phyloP scores from a whole-genome alignment of 2,797 vertebrate species.

The Oreonectes daqikongensis region DNA sequence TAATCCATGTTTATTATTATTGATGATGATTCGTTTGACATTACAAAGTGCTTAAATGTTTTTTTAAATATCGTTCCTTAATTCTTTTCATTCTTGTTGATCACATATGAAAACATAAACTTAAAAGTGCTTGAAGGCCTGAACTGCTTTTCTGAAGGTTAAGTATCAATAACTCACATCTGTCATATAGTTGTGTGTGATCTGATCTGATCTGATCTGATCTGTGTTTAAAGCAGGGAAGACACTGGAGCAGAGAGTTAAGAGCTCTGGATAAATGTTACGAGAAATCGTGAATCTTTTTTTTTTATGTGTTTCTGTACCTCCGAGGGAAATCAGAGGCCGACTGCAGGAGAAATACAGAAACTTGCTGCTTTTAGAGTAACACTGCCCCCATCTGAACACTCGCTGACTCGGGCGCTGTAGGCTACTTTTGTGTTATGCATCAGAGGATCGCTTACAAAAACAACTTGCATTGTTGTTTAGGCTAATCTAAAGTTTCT shows the following conservation, averaged over 20 bases:
- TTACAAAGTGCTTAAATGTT: neutral
- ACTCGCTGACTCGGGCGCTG: too few relatives aligned
- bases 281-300: constrained; percentile 18
- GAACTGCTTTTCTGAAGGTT: neutral
- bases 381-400: constrained; percentile 23
- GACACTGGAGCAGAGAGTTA: neutral
- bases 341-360: neutral
- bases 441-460: too few relatives aligned
- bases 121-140: too few relatives aligned
- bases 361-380: neutral
- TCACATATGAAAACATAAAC: neutral
- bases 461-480: too few relatives aligned
- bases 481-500: too few relatives aligned
- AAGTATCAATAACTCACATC: constrained; percentile 15
- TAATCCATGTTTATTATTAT: too few relatives aligned
- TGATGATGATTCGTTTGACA: neutral
- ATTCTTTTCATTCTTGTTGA: neutral
- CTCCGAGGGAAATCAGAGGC: neutral
- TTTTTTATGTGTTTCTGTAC: constrained; percentile 11
- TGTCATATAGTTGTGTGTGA: constrained; percentile 9
- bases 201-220: too few relatives aligned
- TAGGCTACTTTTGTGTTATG: too few relatives aligned
- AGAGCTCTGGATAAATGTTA: constrained; percentile 25
- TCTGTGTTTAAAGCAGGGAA: constrained; percentile 16
- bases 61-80: neutral